Evolutionary conservation across 2,888 invertebrate genomes (phyloP).

Genomic region (Idaea straminata): DNA sequence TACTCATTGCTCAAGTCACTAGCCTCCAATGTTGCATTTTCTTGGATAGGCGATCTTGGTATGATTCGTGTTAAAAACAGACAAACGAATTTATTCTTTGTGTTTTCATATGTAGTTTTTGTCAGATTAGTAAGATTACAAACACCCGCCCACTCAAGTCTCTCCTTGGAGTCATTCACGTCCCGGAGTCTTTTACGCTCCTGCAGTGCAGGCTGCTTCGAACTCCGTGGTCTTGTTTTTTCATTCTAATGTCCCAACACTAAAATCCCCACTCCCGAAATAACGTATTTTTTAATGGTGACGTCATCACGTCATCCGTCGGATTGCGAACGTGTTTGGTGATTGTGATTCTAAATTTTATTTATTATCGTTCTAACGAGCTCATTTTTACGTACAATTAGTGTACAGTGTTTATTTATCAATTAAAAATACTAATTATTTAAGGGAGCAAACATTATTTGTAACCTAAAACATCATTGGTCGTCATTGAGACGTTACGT

Average conservation of each 20-base stretch:
- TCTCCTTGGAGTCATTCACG: too few relatives aligned
- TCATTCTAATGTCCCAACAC: conserved; percentile 8
- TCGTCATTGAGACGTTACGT: conserved; percentile 49
- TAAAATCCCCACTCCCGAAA: conserved; percentile 3
- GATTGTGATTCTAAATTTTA: conserved; percentile 60
- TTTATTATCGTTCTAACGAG: conserved; percentile 33
- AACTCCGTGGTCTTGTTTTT: not conserved
- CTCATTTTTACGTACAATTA: conserved; percentile 36
- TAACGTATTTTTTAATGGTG: conserved; percentile 52
- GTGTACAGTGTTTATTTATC: conserved; percentile 35
- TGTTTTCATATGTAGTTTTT: too few relatives aligned
- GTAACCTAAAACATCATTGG: conserved; percentile 28
- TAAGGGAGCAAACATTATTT: conserved; percentile 13
- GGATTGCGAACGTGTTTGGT: conserved; percentile 49
- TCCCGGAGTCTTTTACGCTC: too few relatives aligned
- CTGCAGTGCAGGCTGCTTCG: too few relatives aligned
- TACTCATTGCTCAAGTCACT: too few relatives aligned
- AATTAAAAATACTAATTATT: conserved; percentile 15
- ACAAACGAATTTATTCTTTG: too few relatives aligned
- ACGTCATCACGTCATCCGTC: conserved; percentile 68
- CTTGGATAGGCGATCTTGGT: too few relatives aligned
- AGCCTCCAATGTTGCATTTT: too few relatives aligned
- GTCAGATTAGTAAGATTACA: too few relatives aligned
- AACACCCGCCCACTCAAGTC: too few relatives aligned
- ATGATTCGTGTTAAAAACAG: too few relatives aligned